phyloP scores from a whole-genome alignment of 2,888 invertebrate genomes.

The Hylaea fasciaria region DNA sequence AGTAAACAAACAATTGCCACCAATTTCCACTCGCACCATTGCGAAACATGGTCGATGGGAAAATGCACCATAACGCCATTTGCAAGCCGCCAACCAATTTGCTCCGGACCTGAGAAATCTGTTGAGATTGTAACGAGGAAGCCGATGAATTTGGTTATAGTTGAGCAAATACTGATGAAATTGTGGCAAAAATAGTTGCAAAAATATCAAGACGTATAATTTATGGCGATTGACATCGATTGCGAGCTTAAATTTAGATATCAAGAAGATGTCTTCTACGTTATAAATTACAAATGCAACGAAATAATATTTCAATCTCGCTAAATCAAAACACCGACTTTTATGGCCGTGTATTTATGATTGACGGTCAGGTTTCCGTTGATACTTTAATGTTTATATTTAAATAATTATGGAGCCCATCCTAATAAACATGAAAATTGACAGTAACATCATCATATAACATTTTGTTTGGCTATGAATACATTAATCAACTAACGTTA shows the following conservation, averaged over 20 bases:
- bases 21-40: conserved; percentile 18
- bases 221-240: conserved; percentile 8
- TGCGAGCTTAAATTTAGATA: background rate
- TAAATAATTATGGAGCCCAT: no score
- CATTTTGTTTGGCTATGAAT: no score
- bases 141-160: conserved; percentile 28
- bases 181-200: conserved; percentile 27
- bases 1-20: conserved; percentile 4
- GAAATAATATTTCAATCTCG: no score
- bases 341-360: no score
- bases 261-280: no score
- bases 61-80: conserved; percentile 34
- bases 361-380: no score
- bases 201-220: conserved; percentile 5
- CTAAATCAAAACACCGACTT: no score
- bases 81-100: conserved; percentile 28
- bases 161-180: conserved; percentile 29
- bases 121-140: conserved; percentile 35
- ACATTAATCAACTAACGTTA: no score
- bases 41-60: conserved; percentile 35
- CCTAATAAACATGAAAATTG: no score
- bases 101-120: conserved; percentile 31
- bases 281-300: no score
- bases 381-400: no score
- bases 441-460: no score